Conservation (phyloP, 2,113 vertebrate species). For the Columba janthina region DNA sequence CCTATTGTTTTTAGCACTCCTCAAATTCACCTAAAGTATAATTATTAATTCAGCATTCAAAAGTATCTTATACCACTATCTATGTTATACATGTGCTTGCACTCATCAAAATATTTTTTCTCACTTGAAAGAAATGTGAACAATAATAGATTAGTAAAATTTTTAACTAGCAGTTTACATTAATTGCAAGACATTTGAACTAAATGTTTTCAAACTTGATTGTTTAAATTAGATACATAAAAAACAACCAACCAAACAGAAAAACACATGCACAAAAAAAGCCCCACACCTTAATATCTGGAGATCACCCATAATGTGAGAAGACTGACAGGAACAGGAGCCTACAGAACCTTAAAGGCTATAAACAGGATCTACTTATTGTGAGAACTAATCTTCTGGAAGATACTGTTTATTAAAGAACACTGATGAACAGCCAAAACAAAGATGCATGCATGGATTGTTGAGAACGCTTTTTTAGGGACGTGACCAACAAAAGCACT, state of each 20-base stretch:
- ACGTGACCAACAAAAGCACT: neutral
- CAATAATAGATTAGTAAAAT: neutral
- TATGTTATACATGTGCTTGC: neutral
- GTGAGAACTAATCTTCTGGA: neutral
- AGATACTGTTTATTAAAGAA: neutral
- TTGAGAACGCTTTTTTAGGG: neutral
- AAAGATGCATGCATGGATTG: neutral
- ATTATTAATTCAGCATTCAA: neutral
- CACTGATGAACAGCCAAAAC: neutral
- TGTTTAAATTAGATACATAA: neutral
- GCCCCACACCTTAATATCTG: neutral
- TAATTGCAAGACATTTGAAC: neutral
- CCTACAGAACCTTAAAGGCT: neutral
- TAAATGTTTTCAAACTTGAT: neutral
- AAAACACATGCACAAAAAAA: neutral
- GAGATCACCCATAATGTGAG: neutral
- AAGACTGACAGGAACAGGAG: neutral
- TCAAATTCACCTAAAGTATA: neutral
- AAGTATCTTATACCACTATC: neutral
- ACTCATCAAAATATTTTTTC: neutral
- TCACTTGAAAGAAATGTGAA: neutral
- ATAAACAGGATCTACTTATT: neutral
- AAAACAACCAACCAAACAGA: no score
- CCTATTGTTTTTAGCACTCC: neutral
- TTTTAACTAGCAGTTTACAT: neutral